Conservation (phyloP, 2,888 invertebrate species). For the Yponomeuta sedellus region DNA sequence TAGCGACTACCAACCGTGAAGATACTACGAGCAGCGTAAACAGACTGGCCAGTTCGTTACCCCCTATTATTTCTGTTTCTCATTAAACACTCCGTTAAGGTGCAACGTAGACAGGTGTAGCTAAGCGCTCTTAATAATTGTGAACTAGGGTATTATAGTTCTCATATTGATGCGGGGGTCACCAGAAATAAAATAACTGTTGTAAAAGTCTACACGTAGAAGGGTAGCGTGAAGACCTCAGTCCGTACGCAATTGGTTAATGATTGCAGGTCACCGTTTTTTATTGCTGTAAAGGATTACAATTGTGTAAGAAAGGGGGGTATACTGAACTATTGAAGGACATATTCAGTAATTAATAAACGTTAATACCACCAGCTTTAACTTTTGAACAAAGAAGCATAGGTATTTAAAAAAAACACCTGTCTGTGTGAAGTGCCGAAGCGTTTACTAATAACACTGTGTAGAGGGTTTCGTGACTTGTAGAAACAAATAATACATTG, state of each 20-base stretch:
- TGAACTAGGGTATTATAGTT: not conserved
- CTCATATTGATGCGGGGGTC: not conserved
- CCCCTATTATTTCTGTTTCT: not conserved
- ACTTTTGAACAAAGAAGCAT: not conserved
- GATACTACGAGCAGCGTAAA: not conserved
- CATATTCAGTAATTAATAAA: not conserved
- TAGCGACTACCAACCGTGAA: not conserved
- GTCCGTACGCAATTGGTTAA: not conserved
- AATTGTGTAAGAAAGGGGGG: not conserved
- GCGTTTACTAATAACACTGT: not conserved
- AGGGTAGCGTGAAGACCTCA: not conserved
- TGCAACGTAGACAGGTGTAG: not conserved
- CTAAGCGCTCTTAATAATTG: not conserved
- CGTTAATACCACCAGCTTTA: not conserved
- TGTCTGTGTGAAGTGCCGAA: not conserved
- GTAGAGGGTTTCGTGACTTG: no score
- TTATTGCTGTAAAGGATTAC: not conserved
- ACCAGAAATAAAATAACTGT: not conserved
- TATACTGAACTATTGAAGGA: not conserved
- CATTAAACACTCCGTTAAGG: not conserved
- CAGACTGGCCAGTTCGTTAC: conserved; percentile 1
- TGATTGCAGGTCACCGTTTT: not conserved
- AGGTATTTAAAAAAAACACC: not conserved
- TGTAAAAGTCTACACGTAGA: not conserved
- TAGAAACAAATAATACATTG: no score